Base-by-base conservation (phyloP, 2,113 vertebrate genomes). In the Sinocyclocheilus grahami region DNA sequence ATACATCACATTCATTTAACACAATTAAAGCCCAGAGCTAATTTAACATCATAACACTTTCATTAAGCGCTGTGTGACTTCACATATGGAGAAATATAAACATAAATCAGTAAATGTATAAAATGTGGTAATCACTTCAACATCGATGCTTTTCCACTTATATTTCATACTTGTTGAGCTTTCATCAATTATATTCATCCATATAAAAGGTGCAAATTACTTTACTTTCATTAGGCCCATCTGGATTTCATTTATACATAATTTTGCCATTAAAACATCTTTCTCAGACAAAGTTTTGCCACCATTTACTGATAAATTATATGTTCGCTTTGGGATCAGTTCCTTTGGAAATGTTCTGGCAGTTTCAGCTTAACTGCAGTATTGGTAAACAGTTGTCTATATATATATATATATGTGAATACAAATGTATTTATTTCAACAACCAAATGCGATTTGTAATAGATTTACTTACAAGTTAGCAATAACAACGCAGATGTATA, bases 201-300 rank as follows among this genome's bases (percentile, higher is more conserved):
- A 24, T 46, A 75, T 12, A 75, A 24, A 75, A 75, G 20, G 39
- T 46, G 72, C 22, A 48, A 48, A 75, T 48, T 0, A 48, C 12
- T 48, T 75, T 48, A 75, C 22, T 75, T 75, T 75, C 39, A 75
- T 75, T 75, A 46, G 71, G 39, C 20, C 72, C 72, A 48, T 75
- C 39, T 75, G 72, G 72, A 75, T 46, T 74, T 74, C 22, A 46
- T 74, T 74, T 24, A 46, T 14, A 48, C 39, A 14, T 75, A 3
- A 75, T 48, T 24, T 24, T 75, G 4, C 11, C 42, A 75, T 48
- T 75, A 46, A 74, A 75, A 75, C 4, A 46, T 74, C 10, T n/a
- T 46, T 75, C 39, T 24, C 37, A 74, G 20, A 39, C 11, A 75
- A 48, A 46, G 39, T 75, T 75, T 75, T 0, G 24, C 22, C 3